These are phyloP conservation scores for Trematomus loennbergii DNA, from an alignment of 2,113 vertebrate genomes.

Conservation along the genomic window DNA sequence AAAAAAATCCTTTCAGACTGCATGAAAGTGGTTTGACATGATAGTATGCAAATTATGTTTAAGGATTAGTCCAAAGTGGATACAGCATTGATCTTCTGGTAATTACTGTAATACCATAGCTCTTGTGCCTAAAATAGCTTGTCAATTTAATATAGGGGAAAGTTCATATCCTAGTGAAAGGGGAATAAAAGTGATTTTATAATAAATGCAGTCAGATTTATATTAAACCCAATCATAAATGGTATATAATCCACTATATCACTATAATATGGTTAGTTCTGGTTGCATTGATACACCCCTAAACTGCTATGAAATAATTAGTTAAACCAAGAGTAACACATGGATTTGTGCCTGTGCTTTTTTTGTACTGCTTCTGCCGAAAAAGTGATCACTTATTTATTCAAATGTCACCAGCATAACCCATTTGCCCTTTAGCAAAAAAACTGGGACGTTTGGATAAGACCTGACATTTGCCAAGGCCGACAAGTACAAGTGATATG, in stretches of 20 bases:
- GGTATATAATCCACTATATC: neutral
- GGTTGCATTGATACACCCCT: too few relatives aligned
- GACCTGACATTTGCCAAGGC: slow-evolving; percentile 49
- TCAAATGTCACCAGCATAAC: slow-evolving; percentile 52
- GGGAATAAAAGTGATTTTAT: neutral
- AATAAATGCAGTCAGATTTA: neutral
- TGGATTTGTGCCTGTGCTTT: neutral
- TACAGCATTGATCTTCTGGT: slow-evolving; percentile 22
- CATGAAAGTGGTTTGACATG: slow-evolving; percentile 3
- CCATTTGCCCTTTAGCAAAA: slow-evolving; percentile 21
- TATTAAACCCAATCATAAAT: neutral
- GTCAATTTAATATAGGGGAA: slow-evolving; percentile 47
- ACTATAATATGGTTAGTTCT: neutral
- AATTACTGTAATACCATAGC: slow-evolving; percentile 18
- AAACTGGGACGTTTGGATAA: slow-evolving; percentile 37
- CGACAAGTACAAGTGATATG: slow-evolving; percentile 28
- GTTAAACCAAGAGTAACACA: neutral
- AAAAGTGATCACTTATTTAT: slow-evolving; percentile 34
- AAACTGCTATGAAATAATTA: neutral
- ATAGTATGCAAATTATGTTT: slow-evolving; percentile 47
- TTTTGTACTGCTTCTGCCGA: slow-evolving; percentile 8
- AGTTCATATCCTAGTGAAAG: slow-evolving; percentile 22
- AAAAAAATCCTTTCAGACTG: slow-evolving; percentile 4
- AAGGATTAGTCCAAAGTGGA: slow-evolving; percentile 44
- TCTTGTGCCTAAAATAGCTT: slow-evolving; percentile 45